Evolutionary conservation across 2,113 vertebrate genomes (phyloP).

Genomic region (Arvicanthis niloticus): DNA sequence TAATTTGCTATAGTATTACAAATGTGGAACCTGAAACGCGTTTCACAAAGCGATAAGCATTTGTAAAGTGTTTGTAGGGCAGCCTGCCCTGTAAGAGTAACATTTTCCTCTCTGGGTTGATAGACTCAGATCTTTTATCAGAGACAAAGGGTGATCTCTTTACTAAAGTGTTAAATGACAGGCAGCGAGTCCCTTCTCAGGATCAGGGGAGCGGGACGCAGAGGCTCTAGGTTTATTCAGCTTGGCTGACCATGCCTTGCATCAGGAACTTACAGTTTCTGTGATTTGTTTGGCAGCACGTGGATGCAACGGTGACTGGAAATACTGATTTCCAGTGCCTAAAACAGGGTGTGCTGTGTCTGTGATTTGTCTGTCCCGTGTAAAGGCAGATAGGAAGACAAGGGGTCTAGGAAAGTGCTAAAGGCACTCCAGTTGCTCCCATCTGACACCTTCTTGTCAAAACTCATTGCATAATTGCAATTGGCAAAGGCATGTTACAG

Average conservation of each 20-base stretch:
- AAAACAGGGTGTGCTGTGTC: not conserved
- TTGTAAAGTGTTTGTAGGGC: conserved; percentile 9
- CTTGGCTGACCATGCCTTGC: not conserved
- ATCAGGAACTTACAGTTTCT: not conserved
- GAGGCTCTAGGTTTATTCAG: conserved; percentile 24
- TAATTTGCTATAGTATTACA: conserved; percentile 57
- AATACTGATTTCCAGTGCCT: not conserved
- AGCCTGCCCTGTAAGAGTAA: not conserved
- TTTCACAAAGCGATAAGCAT: conserved; percentile 55
- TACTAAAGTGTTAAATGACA: conserved; percentile 38
- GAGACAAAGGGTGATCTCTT: conserved; percentile 30
- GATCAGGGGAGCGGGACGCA: not conserved
- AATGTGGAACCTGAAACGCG: not conserved
- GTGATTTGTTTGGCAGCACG: not conserved
- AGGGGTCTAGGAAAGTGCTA: not conserved
- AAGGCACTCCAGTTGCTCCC: not conserved
- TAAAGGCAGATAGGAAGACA: not conserved
- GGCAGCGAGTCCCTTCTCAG: conserved; percentile 4
- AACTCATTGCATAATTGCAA: not conserved
- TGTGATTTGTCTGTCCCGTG: rapidly evolving
- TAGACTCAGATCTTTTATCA: conserved; percentile 44
- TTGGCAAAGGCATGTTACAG: not conserved
- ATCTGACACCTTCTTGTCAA: not conserved
- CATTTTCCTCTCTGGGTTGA: conserved; percentile 18
- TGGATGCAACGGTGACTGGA: not conserved